A percentile compares a stretch with the other conserved stretches of the same genome.
Evolutionary conservation across 1,140 invertebrate species (phyloP).

Genomic region (Neuroterus valhalla): DNA sequence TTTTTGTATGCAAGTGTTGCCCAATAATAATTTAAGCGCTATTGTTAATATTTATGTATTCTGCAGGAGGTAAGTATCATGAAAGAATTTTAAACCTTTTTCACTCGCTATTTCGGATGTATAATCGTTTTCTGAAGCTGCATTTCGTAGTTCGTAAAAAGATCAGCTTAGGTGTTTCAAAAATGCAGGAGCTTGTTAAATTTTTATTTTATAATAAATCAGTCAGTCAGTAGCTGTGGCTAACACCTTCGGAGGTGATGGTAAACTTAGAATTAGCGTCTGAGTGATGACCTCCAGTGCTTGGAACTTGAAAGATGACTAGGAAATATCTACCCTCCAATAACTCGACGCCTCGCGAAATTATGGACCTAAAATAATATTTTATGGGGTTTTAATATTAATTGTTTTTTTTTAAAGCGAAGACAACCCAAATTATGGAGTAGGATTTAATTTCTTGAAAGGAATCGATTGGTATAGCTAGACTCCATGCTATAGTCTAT

Average conservation of each 20-base stretch:
- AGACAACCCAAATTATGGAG: not conserved
- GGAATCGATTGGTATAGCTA: too few relatives aligned
- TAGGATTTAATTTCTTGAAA: not conserved
- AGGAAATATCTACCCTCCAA: not conserved
- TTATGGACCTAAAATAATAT: slow-evolving; percentile 1
- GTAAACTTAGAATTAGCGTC: slow-evolving; percentile 30
- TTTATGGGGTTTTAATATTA: not conserved
- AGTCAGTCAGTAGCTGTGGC: not conserved
- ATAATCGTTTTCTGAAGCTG: not conserved
- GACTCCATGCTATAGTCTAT: too few relatives aligned
- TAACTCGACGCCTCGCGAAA: slow-evolving; percentile 44
- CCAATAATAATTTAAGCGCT: too few relatives aligned
- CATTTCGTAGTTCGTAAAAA: slow-evolving; percentile 13
- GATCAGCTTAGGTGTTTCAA: not conserved
- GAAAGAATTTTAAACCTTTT: too few relatives aligned
- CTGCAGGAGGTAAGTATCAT: too few relatives aligned
- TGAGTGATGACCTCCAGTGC: slow-evolving; percentile 10
- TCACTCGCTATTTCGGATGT: too few relatives aligned
- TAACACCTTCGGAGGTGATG: not conserved
- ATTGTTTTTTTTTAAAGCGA: not conserved
- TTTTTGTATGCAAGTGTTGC: too few relatives aligned
- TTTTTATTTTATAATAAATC: slow-evolving; percentile 12
- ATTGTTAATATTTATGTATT: too few relatives aligned
- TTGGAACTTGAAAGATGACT: slow-evolving; percentile 35
- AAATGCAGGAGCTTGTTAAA: slow-evolving; percentile 5